These are phyloP conservation scores for Polydrusus cervinus DNA, from an alignment of 2,888 invertebrate genomes.

Conservation along the genomic window DNA sequence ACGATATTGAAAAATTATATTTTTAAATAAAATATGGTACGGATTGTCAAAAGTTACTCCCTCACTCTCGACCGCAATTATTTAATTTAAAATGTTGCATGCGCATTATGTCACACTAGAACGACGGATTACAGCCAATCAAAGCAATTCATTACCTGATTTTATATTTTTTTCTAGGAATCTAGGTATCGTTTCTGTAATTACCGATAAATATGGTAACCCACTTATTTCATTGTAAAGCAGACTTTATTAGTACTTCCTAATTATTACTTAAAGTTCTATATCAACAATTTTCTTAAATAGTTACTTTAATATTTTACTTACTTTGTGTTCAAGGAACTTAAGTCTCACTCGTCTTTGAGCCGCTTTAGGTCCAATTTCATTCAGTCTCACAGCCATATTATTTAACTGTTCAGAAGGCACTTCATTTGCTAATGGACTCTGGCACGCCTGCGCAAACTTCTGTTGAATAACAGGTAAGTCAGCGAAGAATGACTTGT, in stretches of 20 bases:
- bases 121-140: too few relatives aligned
- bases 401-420: conserved; percentile 87
- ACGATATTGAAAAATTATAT: too few relatives aligned
- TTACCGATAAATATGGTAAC: neutral
- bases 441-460: conserved; percentile 83
- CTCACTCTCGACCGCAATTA: too few relatives aligned
- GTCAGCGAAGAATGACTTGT: conserved; percentile 91
- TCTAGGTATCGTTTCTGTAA: too few relatives aligned
- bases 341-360: conserved; percentile 89
- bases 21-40: too few relatives aligned
- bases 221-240: too few relatives aligned
- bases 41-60: too few relatives aligned
- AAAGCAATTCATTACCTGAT: too few relatives aligned
- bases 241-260: too few relatives aligned
- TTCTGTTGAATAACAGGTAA: conserved; percentile 84
- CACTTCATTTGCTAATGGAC: conserved; percentile 81
- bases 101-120: too few relatives aligned
- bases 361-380: conserved; percentile 83
- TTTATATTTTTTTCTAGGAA: too few relatives aligned
- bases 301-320: conserved; percentile 16
- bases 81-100: too few relatives aligned
- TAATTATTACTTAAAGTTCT: neutral
- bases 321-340: conserved; percentile 90
- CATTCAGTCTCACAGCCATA: conserved; percentile 85
- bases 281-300: neutral